phyloP scores from a whole-genome alignment of 1,140 invertebrate species.

The Matsumurasca onukii region DNA sequence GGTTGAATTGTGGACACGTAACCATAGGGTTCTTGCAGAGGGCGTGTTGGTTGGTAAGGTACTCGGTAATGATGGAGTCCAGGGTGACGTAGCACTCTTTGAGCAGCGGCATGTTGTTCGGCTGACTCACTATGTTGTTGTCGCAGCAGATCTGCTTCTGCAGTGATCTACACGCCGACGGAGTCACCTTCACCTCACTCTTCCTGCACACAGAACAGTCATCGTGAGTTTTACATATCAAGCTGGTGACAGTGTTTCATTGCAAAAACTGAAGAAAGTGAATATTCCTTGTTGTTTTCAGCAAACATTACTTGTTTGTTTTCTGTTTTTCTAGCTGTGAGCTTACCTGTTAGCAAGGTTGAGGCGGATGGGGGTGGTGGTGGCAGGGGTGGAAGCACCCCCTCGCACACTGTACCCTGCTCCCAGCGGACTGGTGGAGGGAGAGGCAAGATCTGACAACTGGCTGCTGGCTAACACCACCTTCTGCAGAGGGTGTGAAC shows the following conservation, averaged over 20 bases:
- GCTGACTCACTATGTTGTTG: conserved; percentile 42
- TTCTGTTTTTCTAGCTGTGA: too few relatives aligned
- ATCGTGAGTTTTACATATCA: too few relatives aligned
- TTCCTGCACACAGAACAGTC: conserved; percentile 18
- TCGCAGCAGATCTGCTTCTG: conserved; percentile 63
- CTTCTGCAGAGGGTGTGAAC: conserved; percentile 28
- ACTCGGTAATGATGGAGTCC: conserved; percentile 93
- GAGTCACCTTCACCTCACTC: conserved; percentile 1
- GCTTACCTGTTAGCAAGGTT: conserved; percentile 30
- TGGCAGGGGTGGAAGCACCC: conserved; percentile 28
- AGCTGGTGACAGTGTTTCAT: too few relatives aligned
- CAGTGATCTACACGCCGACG: conserved; percentile 50
- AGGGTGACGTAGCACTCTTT: conserved; percentile 64
- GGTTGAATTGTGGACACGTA: conserved; percentile 87
- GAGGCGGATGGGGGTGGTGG: conserved; percentile 26
- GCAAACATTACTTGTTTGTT: too few relatives aligned
- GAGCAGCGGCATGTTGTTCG: conserved; percentile 42
- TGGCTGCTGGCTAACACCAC: conserved; percentile 19
- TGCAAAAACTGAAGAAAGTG: too few relatives aligned
- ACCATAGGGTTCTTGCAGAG: conserved; percentile 90
- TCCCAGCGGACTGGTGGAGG: conserved; percentile 31
- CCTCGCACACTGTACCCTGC: conserved; percentile 34
- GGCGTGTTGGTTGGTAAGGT: conserved; percentile 94
- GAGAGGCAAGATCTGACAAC: conserved; percentile 32
- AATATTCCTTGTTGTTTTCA: too few relatives aligned